Evolutionary conservation across 2,888 invertebrate species (phyloP).

Genomic region (Cryptocephalus moraei): DNA sequence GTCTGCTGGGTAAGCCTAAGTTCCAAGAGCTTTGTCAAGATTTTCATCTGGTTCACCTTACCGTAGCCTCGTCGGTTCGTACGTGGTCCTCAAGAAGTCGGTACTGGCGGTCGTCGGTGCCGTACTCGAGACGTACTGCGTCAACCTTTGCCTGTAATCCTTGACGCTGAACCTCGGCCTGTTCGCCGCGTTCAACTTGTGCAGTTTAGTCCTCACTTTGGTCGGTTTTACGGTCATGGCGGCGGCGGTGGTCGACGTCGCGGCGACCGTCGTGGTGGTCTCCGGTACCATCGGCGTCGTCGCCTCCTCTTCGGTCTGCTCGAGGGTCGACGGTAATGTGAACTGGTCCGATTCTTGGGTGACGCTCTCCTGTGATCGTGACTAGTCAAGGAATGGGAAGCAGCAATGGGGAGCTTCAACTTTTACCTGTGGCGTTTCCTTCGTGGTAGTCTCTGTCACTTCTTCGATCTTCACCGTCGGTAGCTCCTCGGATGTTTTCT

Average conservation of each 20-base stretch:
- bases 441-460: no score
- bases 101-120: conserved; percentile 23
- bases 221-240: conserved; percentile 25
- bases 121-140: conserved; percentile 42
- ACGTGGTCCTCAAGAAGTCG: conserved; percentile 11
- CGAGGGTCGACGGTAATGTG: conserved; percentile 10
- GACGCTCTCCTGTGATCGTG: no score
- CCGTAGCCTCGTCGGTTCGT: conserved; percentile 11
- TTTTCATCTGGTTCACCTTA: no score
- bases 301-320: conserved; percentile 10
- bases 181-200: conserved; percentile 44
- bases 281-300: neutral
- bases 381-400: no score
- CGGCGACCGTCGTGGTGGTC: conserved; percentile 31
- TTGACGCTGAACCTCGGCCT: conserved; percentile 68
- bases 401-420: no score
- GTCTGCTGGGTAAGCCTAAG: no score
- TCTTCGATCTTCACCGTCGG: conserved; percentile 5
- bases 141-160: conserved; percentile 59
- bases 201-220: conserved; percentile 33
- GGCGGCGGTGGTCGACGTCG: conserved; percentile 29
- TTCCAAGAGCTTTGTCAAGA: no score
- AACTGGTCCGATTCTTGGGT: conserved; percentile 23
- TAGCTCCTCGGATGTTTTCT: conserved; percentile 4
- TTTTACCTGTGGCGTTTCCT: no score